Conservation (phyloP, 2,113 vertebrate genomes). For the Parotia lawesii region DNA sequence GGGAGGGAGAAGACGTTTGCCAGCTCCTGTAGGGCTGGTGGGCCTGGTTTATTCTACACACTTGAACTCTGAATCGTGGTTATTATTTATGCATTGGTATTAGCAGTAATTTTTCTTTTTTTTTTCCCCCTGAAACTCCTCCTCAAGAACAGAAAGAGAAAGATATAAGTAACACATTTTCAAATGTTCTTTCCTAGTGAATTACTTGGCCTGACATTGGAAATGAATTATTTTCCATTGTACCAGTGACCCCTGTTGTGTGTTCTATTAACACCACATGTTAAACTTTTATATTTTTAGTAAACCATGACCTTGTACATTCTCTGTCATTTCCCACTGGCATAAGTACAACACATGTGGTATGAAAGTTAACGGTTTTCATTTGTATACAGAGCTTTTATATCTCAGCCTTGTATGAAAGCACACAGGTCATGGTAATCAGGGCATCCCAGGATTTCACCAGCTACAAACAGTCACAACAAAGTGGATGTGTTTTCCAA, state of each 20-base stretch:
- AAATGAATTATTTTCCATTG: slow-evolving; percentile 65
- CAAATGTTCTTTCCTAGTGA: slow-evolving; percentile 36
- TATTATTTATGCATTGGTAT: neutral
- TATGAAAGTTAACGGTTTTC: slow-evolving; percentile 55
- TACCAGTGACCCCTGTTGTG: slow-evolving; percentile 66
- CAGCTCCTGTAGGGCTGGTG: neutral
- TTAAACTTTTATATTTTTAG: slow-evolving; percentile 67
- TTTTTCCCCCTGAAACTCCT: fast-evolving
- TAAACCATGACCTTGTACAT: slow-evolving; percentile 66
- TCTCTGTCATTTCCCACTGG: slow-evolving; percentile 66
- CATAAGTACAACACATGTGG: slow-evolving; percentile 53
- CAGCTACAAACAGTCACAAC: slow-evolving; percentile 40
- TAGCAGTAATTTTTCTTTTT: neutral
- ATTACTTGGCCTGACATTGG: slow-evolving; percentile 47
- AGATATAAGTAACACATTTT: slow-evolving; percentile 16
- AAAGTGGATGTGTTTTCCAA: slow-evolving; percentile 33
- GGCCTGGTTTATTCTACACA: neutral
- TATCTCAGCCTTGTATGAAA: slow-evolving; percentile 8
- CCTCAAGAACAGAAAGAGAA: neutral
- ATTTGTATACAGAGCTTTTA: slow-evolving; percentile 26
- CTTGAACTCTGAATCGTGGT: neutral
- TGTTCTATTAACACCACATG: slow-evolving; percentile 74
- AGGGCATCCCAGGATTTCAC: slow-evolving; percentile 43
- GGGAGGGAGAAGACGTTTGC: neutral
- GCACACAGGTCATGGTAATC: slow-evolving; percentile 31